Base-by-base conservation (phyloP, 37 sponge, comb jelly and placozoan genomes). In the Cliona cf. orientalis region DNA sequence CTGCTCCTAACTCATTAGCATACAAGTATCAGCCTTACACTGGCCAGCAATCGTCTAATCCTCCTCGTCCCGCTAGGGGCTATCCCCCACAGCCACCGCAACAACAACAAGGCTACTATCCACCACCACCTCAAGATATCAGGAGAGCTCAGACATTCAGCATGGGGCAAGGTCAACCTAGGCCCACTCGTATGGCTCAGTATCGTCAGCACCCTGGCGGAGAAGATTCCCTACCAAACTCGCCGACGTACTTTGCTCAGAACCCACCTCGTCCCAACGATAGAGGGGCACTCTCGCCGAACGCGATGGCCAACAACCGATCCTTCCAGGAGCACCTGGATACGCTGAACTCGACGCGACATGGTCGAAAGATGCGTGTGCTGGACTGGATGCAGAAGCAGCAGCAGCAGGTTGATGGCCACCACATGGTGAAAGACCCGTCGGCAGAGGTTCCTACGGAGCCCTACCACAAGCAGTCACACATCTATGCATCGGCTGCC, bases 351-450 rank as follows among this genome's bases (percentile, higher is more conserved):
- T 1, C 7, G 22, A 25, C 53, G 26, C 9, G 12, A 33, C 34
- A 76, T 23, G 28, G 53, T 12, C 17, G 63, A 32, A 76, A 76
- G 42, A 39, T 3, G 61, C 34, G 23, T 31, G 63, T 76, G 42
- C 60, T 76, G 40, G 63, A 60, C 42, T 76, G 76, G 76, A 76
- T 76, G 2, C 62, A 76, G n/a, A 49, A 14, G 14, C 9, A 9
- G 53, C 14, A 49, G 53, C 14, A 49, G 9, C 14, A 9, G 9
- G 14, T 9, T 49, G 14, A 14, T 49, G 53, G 53, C 53, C 14
- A 49, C 14, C 53, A 9, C 9, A 49, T 49, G 53, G 53, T 49
- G 14, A 9, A 14, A 9, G 53, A 49, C 53, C 53, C 53, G 53
- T 9, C 53, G 9, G 14, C 53, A 19, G 14, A 49, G 9, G 53